These are phyloP conservation scores for Ochropleura leucogaster DNA, from an alignment of 2,888 invertebrate genomes.

Conservation along the genomic window DNA sequence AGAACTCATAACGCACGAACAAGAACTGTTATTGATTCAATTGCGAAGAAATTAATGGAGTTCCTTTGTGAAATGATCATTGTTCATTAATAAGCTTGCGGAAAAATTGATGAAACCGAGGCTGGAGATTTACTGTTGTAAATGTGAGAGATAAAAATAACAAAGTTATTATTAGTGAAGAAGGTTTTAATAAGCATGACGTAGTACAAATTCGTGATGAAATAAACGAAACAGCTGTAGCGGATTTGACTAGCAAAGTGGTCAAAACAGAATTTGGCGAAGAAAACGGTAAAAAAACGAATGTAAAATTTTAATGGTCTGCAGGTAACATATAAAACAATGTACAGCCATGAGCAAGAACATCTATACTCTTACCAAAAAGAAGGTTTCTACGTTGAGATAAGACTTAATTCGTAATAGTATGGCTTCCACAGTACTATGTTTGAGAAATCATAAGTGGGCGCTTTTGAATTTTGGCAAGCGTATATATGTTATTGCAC, in stretches of 20 bases:
- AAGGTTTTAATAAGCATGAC: not conserved
- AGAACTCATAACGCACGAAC: conserved; percentile 64
- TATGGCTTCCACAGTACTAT: no score
- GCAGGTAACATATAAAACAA: conserved; percentile 9
- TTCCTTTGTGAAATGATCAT: conserved; percentile 47
- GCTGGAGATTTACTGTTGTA: conserved; percentile 14
- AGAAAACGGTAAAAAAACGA: not conserved
- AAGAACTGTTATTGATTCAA: conserved; percentile 50
- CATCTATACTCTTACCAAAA: no score
- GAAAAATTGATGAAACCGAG: conserved; percentile 21
- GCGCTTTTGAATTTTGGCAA: no score
- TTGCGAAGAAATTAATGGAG: conserved; percentile 53
- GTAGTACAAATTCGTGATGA: not conserved
- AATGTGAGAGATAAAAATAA: conserved; percentile 3
- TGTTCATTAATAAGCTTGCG: conserved; percentile 43
- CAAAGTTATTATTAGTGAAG: not conserved
- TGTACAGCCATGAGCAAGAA: no score
- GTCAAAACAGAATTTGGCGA: not conserved
- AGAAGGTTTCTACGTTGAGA: no score
- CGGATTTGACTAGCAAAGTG: not conserved
- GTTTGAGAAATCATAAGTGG: no score
- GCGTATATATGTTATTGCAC: no score
- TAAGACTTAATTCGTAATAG: no score
- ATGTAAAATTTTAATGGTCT: not conserved
- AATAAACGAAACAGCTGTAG: not conserved